These are phyloP conservation scores for Hypothenemus hampei DNA, from an alignment of 1,140 invertebrate genomes.

Conservation along the genomic window DNA sequence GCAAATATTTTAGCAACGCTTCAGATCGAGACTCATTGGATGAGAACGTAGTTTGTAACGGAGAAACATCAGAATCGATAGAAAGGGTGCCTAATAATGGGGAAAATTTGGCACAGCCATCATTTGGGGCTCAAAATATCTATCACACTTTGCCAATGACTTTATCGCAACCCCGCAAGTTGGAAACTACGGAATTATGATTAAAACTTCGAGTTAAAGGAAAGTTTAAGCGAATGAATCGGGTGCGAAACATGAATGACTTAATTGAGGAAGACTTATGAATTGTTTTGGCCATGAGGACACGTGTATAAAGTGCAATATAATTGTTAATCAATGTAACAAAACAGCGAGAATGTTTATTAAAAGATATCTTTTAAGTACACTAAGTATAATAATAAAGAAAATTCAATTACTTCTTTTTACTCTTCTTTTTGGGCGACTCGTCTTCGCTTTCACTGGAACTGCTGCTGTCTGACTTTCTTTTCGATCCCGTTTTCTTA, in stretches of 20 bases:
- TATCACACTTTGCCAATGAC: slow-evolving; percentile 61
- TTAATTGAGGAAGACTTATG: slow-evolving; percentile 3
- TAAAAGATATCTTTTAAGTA: background rate
- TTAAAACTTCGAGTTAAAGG: background rate
- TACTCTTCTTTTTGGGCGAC: slow-evolving; percentile 39
- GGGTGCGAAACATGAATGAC: background rate
- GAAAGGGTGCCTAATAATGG: slow-evolving; percentile 6
- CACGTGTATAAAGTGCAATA: too few relatives aligned
- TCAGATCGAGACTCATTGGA: slow-evolving; percentile 83
- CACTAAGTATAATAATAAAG: background rate
- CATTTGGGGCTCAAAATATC: slow-evolving; percentile 44
- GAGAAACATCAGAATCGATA: slow-evolving; percentile 47
- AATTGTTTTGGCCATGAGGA: too few relatives aligned
- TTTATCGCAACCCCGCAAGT: slow-evolving; percentile 65
- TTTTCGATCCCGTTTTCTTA: slow-evolving; percentile 29
- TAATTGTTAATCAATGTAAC: background rate
- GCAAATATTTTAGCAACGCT: slow-evolving; percentile 56
- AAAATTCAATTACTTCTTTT: slow-evolving; percentile 11
- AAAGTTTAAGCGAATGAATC: background rate
- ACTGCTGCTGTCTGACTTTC: slow-evolving; percentile 31
- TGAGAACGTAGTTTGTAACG: slow-evolving; percentile 72
- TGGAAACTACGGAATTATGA: slow-evolving; percentile 79
- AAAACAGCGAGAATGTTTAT: background rate
- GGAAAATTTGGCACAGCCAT: slow-evolving; percentile 1
- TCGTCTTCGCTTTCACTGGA: slow-evolving; percentile 32